Conservation (phyloP, 2,888 invertebrate genomes). For the Cylloceria caligata region DNA sequence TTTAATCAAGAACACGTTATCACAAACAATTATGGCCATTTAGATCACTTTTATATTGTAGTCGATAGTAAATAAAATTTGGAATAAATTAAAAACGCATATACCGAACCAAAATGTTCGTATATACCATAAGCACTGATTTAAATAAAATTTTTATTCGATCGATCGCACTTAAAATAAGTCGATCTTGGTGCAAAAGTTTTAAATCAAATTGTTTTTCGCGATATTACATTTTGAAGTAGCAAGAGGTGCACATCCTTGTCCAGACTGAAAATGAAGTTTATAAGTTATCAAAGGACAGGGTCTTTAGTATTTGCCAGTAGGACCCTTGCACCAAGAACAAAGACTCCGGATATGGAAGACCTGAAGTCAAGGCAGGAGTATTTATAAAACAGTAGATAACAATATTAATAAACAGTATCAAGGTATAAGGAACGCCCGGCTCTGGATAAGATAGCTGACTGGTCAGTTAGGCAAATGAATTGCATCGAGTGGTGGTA, state of each 20-base stretch:
- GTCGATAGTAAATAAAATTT: too few relatives aligned
- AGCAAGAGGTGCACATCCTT: neutral
- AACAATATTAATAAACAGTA: constrained; percentile 1
- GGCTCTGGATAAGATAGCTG: constrained; percentile 5
- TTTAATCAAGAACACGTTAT: too few relatives aligned
- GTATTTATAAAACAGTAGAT: neutral
- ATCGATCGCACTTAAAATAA: too few relatives aligned
- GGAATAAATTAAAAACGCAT: too few relatives aligned
- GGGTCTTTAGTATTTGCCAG: neutral
- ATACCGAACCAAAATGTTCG: neutral
- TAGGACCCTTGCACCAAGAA: neutral
- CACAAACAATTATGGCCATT: too few relatives aligned
- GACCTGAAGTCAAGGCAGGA: neutral
- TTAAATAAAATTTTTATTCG: neutral
- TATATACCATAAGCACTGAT: neutral
- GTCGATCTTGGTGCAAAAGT: too few relatives aligned
- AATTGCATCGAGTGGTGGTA: neutral
- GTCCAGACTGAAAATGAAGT: neutral
- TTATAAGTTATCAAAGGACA: neutral
- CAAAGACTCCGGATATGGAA: constrained; percentile 1
- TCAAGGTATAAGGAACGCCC: neutral
- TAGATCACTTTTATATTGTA: too few relatives aligned
- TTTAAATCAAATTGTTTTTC: too few relatives aligned
- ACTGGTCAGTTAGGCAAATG: neutral
- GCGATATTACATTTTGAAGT: neutral